Evolutionary conservation across 1,140 invertebrate species (phyloP), one percentile per base, ranked within the genome.

Genomic region (Drosophila bocqueti): DNA sequence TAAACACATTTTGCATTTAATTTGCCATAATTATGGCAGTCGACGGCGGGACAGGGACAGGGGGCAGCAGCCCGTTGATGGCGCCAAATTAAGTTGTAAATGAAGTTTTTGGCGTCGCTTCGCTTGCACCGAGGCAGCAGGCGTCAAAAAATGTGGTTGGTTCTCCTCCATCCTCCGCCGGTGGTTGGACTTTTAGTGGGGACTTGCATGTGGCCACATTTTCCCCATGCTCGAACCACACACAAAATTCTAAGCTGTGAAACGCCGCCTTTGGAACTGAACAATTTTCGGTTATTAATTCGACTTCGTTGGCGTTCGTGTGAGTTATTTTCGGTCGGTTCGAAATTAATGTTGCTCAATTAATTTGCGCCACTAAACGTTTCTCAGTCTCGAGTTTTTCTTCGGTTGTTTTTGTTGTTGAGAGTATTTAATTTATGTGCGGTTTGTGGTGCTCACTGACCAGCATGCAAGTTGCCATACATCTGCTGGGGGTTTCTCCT

Each of bases 1-100:
- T 89, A 89, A 89, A 90, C 81, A 90, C 85, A 89, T 89, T 89
- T 89, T 90, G 84, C 85, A 89, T 89, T 90, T 89, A 89, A 89
- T 89, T 89, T 89, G 84, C 84, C 81, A 89, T 89, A 89, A 89
- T 89, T 89, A 89, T 81, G 73, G 75, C 79, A 73, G 59, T 63
- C 50, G 29, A 31, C 15, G 55, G 18, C 42, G 18, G 29, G 16
- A 26, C 13, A 11, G 40, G 18, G 29, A 10, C 34, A 36, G 10
- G 10, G 34, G 34, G 55, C 50, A 78, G 62, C 60, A 78, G 62
- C 63, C 75, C 75, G 81, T 90, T 89, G 85, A 89, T 89, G 84
- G 85, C 84, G 84, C 84, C 84, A 89, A 89, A 89, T 90, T 89
- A 89, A 89, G 84, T 89, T 84, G 85, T 89, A 89, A 90, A 87